phyloP scores from a whole-genome alignment of 1,140 invertebrate genomes.

The Sitobion miscanthi region DNA sequence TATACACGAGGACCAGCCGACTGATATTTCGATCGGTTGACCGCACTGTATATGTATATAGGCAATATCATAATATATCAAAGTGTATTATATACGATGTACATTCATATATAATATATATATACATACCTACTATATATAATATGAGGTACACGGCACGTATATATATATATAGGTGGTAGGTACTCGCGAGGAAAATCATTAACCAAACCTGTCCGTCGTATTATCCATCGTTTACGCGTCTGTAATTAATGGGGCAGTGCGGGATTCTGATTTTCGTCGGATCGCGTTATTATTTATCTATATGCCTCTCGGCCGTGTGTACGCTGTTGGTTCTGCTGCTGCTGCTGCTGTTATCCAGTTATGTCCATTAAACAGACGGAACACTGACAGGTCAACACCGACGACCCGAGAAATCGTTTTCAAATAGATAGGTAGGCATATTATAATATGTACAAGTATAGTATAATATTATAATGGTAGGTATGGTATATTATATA shows the following conservation, averaged over 20 bases:
- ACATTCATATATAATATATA: neutral
- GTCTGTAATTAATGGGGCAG: slow-evolving; percentile 41
- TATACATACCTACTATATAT: neutral
- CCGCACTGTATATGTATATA: neutral
- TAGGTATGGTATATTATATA: neutral
- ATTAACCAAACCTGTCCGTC: slow-evolving; percentile 41
- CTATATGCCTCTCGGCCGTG: neutral
- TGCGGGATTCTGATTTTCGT: slow-evolving; percentile 29
- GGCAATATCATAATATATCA: neutral
- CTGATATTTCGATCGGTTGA: slow-evolving; percentile 29
- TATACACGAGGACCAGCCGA: neutral
- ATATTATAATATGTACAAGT: neutral
- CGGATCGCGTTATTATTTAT: slow-evolving; percentile 35
- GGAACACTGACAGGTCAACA: slow-evolving; percentile 25
- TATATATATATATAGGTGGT: neutral
- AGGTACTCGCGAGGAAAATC: slow-evolving; percentile 6
- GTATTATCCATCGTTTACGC: slow-evolving; percentile 18
- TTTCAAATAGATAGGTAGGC: neutral
- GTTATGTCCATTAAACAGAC: slow-evolving; percentile 31
- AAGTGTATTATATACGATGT: neutral
- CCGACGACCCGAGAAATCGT: slow-evolving; percentile 29
- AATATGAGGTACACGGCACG: neutral
- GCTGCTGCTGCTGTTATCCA: neutral
- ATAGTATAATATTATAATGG: neutral
- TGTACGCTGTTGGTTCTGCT: neutral